A percentile compares a stretch with the other conserved stretches of the same genome.
Evolutionary conservation across 2,797 vertebrate species (phyloP).

Genomic region (Anabacerthia variegaticeps): DNA sequence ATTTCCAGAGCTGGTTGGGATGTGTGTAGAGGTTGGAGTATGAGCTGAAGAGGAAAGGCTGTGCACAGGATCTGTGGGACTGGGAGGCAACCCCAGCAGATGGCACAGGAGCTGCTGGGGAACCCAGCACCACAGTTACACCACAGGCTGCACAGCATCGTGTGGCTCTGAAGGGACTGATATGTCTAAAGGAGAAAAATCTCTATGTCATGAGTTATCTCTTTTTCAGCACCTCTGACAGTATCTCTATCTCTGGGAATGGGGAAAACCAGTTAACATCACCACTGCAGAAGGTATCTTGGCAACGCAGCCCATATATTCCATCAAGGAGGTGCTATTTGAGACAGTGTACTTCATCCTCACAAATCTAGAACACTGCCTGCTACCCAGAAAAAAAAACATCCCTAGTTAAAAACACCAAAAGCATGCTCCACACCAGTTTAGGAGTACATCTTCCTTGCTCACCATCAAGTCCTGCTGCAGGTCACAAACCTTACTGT

Average conservation of each 20-base stretch:
- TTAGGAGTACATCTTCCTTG: not conserved
- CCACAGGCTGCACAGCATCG: fast-evolving
- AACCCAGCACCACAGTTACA: not conserved
- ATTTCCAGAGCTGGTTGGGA: not conserved
- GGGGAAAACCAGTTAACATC: not conserved
- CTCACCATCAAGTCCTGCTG: not conserved
- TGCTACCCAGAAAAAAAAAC: not conserved
- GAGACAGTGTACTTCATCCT: not conserved
- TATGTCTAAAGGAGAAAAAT: not conserved
- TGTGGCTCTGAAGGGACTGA: fast-evolving
- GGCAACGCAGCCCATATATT: not conserved
- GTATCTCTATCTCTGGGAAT: not conserved
- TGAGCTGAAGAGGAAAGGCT: not conserved
- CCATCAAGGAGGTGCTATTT: not conserved
- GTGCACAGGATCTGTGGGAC: not conserved
- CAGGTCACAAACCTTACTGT: not conserved
- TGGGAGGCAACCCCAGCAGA: fast-evolving
- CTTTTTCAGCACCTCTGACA: not conserved
- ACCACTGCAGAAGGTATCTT: not conserved
- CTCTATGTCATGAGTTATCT: not conserved
- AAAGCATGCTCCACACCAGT: not conserved
- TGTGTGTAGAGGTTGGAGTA: not conserved
- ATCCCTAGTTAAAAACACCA: not conserved
- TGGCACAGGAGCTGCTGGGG: not conserved
- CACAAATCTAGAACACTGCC: not conserved